phyloP scores from a whole-genome alignment of 2,888 invertebrate species.

The Pycnomerus fuliginosus region DNA sequence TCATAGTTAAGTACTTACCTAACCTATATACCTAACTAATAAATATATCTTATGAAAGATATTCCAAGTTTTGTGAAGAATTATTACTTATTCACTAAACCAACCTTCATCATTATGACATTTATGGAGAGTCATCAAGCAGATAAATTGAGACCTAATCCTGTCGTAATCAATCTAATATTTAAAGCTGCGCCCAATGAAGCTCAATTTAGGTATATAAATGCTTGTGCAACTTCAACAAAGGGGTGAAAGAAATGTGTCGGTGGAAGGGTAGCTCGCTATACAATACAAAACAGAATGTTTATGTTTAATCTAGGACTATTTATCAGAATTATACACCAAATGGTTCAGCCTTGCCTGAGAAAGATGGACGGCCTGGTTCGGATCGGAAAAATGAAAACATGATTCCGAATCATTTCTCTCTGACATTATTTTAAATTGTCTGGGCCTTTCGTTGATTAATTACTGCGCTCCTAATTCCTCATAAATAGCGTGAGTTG shows the following conservation, averaged over 20 bases:
- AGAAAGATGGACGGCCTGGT: constrained; percentile 45
- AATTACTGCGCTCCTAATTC: constrained; percentile 32
- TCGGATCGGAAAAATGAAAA: constrained; percentile 47
- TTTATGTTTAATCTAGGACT: constrained; percentile 33
- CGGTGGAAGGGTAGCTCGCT: constrained; percentile 12
- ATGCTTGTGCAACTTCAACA: constrained; percentile 15
- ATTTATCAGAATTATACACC: constrained; percentile 37
- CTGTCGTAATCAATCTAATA: constrained; percentile 27
- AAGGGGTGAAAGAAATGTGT: constrained; percentile 25
- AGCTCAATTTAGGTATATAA: constrained; percentile 27
- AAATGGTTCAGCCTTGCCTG: constrained; percentile 31
- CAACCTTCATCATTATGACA: too few species aligned
- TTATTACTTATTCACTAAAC: too few species aligned
- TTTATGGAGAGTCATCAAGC: too few species aligned
- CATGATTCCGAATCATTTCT: constrained; percentile 46
- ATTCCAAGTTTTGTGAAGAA: too few species aligned
- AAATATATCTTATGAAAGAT: too few species aligned
- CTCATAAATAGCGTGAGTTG: constrained; percentile 31
- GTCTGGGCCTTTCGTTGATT: constrained; percentile 33
- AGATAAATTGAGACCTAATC: constrained; percentile 29
- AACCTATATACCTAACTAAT: too few species aligned
- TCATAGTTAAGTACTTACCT: too few species aligned
- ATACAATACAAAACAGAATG: constrained; percentile 30
- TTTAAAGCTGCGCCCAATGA: constrained; percentile 28
- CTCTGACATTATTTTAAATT: constrained; percentile 48